These are phyloP conservation scores for Xylota segnis DNA, from an alignment of 2,888 invertebrate genomes.

Conservation along the genomic window DNA sequence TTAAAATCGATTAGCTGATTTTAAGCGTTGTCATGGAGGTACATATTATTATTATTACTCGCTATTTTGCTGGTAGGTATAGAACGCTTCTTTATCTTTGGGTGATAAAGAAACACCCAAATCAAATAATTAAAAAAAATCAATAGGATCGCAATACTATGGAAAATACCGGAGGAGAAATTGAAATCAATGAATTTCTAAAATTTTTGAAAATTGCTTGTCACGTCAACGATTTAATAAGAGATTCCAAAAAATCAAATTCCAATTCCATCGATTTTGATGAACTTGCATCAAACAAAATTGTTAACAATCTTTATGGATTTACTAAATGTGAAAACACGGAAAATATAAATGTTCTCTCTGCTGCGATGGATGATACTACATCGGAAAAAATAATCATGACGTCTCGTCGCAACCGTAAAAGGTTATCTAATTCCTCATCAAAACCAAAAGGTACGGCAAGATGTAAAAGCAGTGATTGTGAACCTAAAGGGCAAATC, in stretches of 20 bases:
- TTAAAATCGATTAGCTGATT: not conserved
- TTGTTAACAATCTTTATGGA: slow-evolving; percentile 81
- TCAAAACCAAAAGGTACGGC: slow-evolving; percentile 16
- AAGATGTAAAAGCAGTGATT: not conserved
- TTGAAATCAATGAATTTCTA: slow-evolving; percentile 83
- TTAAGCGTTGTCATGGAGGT: not conserved
- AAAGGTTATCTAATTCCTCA: not conserved
- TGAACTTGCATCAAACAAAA: slow-evolving; percentile 81
- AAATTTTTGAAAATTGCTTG: slow-evolving; percentile 84
- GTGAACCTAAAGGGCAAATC: slow-evolving; percentile 61
- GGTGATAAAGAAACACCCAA: not conserved
- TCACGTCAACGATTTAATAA: slow-evolving; percentile 84
- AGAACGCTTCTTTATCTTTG: not conserved
- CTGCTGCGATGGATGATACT: slow-evolving; percentile 20
- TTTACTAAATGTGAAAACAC: slow-evolving; percentile 52
- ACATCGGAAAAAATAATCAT: slow-evolving; percentile 12
- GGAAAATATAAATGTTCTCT: slow-evolving; percentile 19
- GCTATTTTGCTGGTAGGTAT: not conserved
- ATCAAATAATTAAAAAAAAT: slow-evolving; percentile 8
- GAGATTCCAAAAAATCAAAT: slow-evolving; percentile 78
- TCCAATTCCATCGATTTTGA: slow-evolving; percentile 80
- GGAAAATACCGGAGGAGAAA: slow-evolving; percentile 74
- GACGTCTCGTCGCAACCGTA: slow-evolving; percentile 18
- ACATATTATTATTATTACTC: not conserved
- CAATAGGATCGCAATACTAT: slow-evolving; percentile 26